Conservation (phyloP, 2,113 vertebrate genomes). For the Sander vitreus region DNA sequence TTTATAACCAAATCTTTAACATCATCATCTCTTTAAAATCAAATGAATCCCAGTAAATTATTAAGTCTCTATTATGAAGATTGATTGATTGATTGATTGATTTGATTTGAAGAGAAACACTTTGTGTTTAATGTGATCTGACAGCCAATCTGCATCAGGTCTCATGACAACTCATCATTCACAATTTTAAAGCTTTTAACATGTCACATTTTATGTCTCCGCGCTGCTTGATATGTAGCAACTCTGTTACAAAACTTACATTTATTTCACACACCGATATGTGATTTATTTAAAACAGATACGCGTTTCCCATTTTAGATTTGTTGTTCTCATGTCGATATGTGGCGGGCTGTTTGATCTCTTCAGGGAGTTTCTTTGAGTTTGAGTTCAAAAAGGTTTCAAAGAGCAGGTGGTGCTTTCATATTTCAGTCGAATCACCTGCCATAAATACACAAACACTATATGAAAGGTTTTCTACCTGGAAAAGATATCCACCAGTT, state of each 20-base stretch:
- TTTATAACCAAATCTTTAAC: no score
- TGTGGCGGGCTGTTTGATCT: conserved; percentile 48
- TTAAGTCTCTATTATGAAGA: no score
- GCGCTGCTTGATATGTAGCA: background rate
- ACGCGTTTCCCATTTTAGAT: conserved; percentile 32
- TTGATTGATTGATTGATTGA: background rate
- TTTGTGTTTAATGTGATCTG: background rate
- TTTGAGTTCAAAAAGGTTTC: conserved; percentile 60
- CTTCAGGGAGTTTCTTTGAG: conserved; percentile 52
- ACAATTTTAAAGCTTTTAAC: conserved; percentile 1
- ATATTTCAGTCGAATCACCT: conserved; percentile 39
- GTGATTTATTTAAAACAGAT: conserved; percentile 12
- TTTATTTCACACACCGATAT: background rate
- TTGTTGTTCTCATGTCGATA: background rate
- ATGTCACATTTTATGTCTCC: background rate
- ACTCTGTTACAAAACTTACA: background rate
- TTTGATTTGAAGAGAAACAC: background rate
- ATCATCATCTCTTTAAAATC: no score
- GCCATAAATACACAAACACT: conserved; percentile 23
- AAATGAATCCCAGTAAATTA: no score
- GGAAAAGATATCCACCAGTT: conserved; percentile 6
- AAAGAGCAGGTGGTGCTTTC: conserved; percentile 50
- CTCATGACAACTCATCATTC: background rate
- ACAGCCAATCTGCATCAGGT: background rate
- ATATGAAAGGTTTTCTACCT: conserved; percentile 33